A percentile compares a stretch with the other conserved stretches of the same genome.
These are phyloP conservation scores for zebrafish (Danio rerio) DNA, from an alignment of 2,113 vertebrate genomes.

Conservation along the genomic window GRCz12tu NC_133192.1:39972501-39973000, in stretches of 20 bases:
- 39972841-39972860: background rate
- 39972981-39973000: too few relatives aligned
- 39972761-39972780: background rate
- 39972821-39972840: background rate
- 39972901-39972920: background rate
- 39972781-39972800: conserved; percentile 8
- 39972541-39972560: too few relatives aligned
- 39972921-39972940: too few relatives aligned
- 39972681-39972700: background rate
- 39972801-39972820: background rate
- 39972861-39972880: background rate
- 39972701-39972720: conserved; percentile 16
- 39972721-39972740: background rate
- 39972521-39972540: too few relatives aligned
- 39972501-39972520: too few relatives aligned
- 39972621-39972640: background rate
- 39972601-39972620: background rate
- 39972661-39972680: background rate
- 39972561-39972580: too few relatives aligned
- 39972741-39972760: background rate
- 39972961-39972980: too few relatives aligned
- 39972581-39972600: too few relatives aligned
- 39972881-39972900: background rate
- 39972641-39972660: too few relatives aligned
- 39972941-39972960: background rate